Conservation (phyloP, 1,140 invertebrate genomes). For the Sipha flava region DNA sequence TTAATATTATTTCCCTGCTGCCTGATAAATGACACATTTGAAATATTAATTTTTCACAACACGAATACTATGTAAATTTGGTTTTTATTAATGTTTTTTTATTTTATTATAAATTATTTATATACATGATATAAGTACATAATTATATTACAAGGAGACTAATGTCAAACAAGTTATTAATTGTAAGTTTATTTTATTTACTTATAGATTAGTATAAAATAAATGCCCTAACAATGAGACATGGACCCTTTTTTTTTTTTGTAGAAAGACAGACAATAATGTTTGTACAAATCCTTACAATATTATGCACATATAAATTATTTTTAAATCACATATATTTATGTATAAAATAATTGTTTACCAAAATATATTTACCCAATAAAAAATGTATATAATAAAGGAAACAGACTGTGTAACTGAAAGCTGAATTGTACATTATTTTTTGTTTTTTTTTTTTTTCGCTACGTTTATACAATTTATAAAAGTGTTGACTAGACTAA, state of each 20-base stretch:
- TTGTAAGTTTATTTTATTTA: not conserved
- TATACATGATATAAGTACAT: conserved; percentile 28
- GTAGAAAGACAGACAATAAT: conserved; percentile 11
- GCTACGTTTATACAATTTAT: not conserved
- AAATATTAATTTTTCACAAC: not conserved
- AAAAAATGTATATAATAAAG: not conserved
- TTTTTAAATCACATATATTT: conserved; percentile 17
- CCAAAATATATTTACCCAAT: conserved; percentile 18
- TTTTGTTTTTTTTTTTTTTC: not conserved
- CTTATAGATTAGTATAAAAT: not conserved
- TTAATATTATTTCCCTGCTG: not conserved
- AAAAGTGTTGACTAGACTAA: conserved; percentile 25
- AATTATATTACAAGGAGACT: conserved; percentile 8
- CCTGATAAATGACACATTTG: not conserved
- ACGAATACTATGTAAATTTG: not conserved
- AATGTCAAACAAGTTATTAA: not conserved
- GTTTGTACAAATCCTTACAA: conserved; percentile 16
- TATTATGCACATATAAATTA: not conserved
- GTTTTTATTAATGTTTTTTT: conserved; percentile 34
- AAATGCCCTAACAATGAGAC: not conserved
- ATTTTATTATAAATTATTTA: conserved; percentile 26
- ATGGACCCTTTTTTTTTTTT: conserved; percentile 2
- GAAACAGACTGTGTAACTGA: not conserved
- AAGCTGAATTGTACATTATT: not conserved
- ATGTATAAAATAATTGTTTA: conserved; percentile 15